Evolutionary conservation across 2,797 vertebrate species (phyloP).

Genomic region (Labroides dimidiatus): DNA sequence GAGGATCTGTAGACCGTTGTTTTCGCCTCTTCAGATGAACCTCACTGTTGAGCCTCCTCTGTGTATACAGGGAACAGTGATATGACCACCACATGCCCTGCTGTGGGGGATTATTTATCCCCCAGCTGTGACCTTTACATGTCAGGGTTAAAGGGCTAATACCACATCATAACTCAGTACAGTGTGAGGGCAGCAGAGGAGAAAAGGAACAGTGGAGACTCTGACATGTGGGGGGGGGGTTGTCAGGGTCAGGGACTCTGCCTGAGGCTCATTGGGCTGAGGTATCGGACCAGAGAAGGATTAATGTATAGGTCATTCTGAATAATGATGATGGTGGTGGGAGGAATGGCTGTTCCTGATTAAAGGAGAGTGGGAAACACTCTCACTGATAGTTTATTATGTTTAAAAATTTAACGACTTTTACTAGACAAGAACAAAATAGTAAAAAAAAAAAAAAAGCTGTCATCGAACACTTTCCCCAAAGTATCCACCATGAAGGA

Average conservation of each 20-base stretch:
- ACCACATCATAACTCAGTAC: constrained; percentile 56
- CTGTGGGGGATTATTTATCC: constrained; percentile 19
- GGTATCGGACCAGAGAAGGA: constrained; percentile 9
- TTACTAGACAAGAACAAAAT: no score
- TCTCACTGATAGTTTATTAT: background rate
- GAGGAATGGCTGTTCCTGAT: background rate
- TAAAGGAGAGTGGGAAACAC: background rate
- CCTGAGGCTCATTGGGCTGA: background rate
- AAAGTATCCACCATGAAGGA: no score
- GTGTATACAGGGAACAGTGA: background rate
- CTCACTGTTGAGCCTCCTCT: background rate
- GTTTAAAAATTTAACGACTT: background rate
- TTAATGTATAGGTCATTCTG: constrained; percentile 19
- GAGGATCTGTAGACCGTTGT: no score
- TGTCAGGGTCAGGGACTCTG: constrained; percentile 19
- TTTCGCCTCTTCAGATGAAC: background rate
- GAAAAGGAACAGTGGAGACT: background rate
- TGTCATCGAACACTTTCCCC: no score
- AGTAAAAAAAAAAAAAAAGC: no score
- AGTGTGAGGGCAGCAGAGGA: constrained; percentile 8
- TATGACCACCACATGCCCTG: no score
- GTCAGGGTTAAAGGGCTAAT: constrained; percentile 50
- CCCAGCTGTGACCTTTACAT: constrained; percentile 21
- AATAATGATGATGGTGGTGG: background rate
- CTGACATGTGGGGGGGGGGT: background rate